phyloP scores from a whole-genome alignment of 2,888 invertebrate species.

The Tholera decimalis region DNA sequence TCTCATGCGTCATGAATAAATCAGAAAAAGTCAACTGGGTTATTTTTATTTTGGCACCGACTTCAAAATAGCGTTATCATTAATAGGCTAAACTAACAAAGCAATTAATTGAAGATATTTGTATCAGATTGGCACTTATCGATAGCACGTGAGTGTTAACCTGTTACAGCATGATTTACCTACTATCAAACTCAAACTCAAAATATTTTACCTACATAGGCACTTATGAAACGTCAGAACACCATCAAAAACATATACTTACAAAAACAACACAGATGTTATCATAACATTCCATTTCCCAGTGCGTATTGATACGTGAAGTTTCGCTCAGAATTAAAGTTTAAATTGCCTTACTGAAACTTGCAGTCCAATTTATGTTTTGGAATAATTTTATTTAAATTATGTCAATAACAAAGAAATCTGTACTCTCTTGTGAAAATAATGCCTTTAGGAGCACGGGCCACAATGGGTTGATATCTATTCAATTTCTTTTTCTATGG shows the following conservation, averaged over 20 bases:
- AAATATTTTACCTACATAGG: no score
- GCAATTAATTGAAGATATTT: background rate
- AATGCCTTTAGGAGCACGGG: background rate
- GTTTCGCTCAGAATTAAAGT: constrained; percentile 68
- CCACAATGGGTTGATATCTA: no score
- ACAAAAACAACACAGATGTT: constrained; percentile 29
- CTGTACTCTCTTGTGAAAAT: background rate
- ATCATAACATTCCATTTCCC: constrained; percentile 51
- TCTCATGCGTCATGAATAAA: constrained; percentile 20
- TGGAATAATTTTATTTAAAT: constrained; percentile 56
- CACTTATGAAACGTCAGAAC: no score
- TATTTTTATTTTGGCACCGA: constrained; percentile 8
- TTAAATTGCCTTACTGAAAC: constrained; percentile 71
- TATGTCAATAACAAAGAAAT: constrained; percentile 21
- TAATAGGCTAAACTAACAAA: background rate
- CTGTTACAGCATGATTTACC: background rate
- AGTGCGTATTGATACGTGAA: constrained; percentile 48
- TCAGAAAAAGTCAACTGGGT: constrained; percentile 23
- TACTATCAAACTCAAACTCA: no score
- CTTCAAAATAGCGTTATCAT: constrained; percentile 7
- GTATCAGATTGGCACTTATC: background rate
- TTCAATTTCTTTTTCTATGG: no score
- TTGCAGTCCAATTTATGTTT: constrained; percentile 69
- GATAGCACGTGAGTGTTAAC: background rate
- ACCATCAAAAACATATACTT: constrained; percentile 9